A percentile compares a stretch with the other conserved stretches of the same genome.
Evolutionary conservation across 2,888 invertebrate genomes (phyloP).

Genomic region (Aethes cnicana): DNA sequence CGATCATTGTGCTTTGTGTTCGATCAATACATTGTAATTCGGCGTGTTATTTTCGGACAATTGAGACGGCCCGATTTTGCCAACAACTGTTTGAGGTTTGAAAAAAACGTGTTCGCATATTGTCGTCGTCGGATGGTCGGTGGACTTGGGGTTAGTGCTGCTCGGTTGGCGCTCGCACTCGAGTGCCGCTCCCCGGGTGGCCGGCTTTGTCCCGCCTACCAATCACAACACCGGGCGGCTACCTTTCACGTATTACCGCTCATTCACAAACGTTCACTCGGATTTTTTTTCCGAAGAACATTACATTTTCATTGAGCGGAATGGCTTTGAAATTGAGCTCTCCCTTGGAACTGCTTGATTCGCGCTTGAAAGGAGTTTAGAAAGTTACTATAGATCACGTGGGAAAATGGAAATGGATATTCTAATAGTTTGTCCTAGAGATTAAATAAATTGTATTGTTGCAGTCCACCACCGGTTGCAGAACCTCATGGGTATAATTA

Average conservation of each 20-base stretch:
- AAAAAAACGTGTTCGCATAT: conserved; percentile 46
- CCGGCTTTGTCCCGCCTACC: conserved; percentile 58
- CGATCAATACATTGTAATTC: conserved; percentile 50
- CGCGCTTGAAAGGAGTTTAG: too few species aligned
- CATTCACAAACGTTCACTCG: conserved; percentile 28
- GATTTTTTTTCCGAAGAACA: conserved; percentile 8
- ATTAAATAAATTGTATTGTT: too few species aligned
- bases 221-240: conserved; percentile 58
- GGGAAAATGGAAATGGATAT: too few species aligned
- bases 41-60: conserved; percentile 58
- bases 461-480: too few species aligned
- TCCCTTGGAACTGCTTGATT: too few species aligned
- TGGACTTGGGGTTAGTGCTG: conserved; percentile 44
- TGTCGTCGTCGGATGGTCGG: conserved; percentile 61
- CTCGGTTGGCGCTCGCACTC: conserved; percentile 56
- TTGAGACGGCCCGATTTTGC: conserved; percentile 62
- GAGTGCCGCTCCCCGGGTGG: conserved; percentile 70
- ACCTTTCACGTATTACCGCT: conserved; percentile 32
- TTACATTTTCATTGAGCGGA: conserved; percentile 12
- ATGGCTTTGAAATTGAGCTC: conserved; percentile 11
- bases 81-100: conserved; percentile 40
- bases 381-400: too few species aligned
- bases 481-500: too few species aligned
- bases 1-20: conserved; percentile 38
- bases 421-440: too few species aligned